Evolutionary conservation across 2,113 vertebrate genomes (phyloP).

Genomic region (Onychostoma macrolepis): DNA sequence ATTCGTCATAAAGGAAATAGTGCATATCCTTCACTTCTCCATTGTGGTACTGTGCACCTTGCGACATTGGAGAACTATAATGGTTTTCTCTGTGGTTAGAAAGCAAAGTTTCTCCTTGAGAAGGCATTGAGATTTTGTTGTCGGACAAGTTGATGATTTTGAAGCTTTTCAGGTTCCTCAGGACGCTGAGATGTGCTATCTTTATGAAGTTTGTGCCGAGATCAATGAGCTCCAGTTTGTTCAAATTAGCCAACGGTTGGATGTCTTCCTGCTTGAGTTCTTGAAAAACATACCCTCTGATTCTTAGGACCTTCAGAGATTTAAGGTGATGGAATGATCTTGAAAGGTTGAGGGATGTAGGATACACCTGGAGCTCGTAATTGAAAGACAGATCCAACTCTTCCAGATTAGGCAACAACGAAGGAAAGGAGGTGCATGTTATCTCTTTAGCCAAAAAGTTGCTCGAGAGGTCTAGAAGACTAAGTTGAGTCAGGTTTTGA

Average conservation of each 20-base stretch:
- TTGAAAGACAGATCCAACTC: conserved; percentile 93
- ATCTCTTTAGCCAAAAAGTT: conserved; percentile 88
- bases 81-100: conserved; percentile 6
- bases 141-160: conserved; percentile 86
- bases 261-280: conserved; percentile 77
- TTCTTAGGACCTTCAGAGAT: conserved; percentile 78
- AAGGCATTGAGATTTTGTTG: conserved; percentile 92
- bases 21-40: conserved; percentile 78
- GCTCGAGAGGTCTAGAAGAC: conserved; percentile 88
- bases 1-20: conserved; percentile 91
- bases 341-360: conserved; percentile 76
- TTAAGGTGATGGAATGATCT: conserved; percentile 76
- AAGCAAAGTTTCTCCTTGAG: conserved; percentile 64
- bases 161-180: conserved; percentile 79
- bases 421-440: conserved; percentile 78
- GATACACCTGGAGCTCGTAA: conserved; percentile 84
- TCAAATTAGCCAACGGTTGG: conserved; percentile 72
- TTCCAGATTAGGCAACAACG: conserved; percentile 77
- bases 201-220: conserved; percentile 96
- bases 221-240: conserved; percentile 86
- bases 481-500: conserved; percentile 72
- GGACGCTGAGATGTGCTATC: conserved; percentile 79
- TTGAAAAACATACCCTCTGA: conserved; percentile 90
- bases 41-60: conserved; percentile 60
- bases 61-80: conserved; percentile 66